These are phyloP conservation scores for Sorex fumeus DNA, from an alignment of 2,113 vertebrate genomes.

Conservation along the genomic window DNA sequence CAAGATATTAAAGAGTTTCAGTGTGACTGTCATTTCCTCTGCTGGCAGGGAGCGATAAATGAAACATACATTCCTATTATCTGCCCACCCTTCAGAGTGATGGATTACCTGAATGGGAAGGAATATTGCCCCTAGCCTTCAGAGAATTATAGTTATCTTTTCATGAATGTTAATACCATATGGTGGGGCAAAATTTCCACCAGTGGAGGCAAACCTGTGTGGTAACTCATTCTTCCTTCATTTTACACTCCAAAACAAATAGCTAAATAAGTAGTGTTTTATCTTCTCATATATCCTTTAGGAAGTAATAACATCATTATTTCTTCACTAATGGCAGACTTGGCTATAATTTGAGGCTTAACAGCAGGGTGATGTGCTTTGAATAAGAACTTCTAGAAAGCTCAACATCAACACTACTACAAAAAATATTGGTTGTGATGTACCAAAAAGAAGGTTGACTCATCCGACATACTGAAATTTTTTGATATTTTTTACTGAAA, in stretches of 20 bases:
- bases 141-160: slow-evolving; percentile 75
- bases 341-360: slow-evolving; percentile 52
- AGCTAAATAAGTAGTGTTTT: slow-evolving; percentile 46
- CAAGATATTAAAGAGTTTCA: slow-evolving; percentile 72
- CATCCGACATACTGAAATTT: slow-evolving; percentile 1
- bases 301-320: slow-evolving; percentile 59
- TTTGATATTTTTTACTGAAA: slow-evolving; percentile 47
- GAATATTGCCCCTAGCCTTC: slow-evolving; percentile 73
- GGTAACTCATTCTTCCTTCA: slow-evolving; percentile 60
- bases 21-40: slow-evolving; percentile 78
- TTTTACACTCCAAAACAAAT: slow-evolving; percentile 48
- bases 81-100: slow-evolving; percentile 81
- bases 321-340: slow-evolving; percentile 44
- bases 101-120: slow-evolving; percentile 75
- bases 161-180: slow-evolving; percentile 80
- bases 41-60: slow-evolving; percentile 79
- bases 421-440: slow-evolving; percentile 47
- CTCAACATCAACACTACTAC: slow-evolving; percentile 14
- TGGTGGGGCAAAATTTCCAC: slow-evolving; percentile 44
- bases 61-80: slow-evolving; percentile 79
- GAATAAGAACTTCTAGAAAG: slow-evolving; percentile 20
- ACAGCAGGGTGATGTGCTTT: slow-evolving; percentile 31
- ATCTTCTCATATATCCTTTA: slow-evolving; percentile 42
- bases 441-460: slow-evolving; percentile 31
- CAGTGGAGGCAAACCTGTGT: slow-evolving; percentile 53